A percentile compares a stretch with the other conserved stretches of the same genome.
Evolutionary conservation across 2,888 invertebrate genomes (phyloP).

Genomic region (Eupithecia insigniata): DNA sequence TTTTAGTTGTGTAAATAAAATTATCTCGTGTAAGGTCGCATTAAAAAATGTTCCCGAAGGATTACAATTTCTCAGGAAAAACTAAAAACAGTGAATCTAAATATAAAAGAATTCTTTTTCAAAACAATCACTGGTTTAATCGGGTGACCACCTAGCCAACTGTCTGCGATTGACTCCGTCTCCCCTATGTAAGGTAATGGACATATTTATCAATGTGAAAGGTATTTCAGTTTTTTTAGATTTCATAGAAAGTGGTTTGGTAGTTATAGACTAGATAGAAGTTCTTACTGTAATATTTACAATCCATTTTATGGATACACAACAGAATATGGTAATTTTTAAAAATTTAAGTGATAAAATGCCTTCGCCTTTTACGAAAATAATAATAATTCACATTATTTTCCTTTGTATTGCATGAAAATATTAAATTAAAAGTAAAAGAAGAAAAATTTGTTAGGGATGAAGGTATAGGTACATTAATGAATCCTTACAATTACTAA

Average conservation of each 20-base stretch:
- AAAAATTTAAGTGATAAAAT: constrained; percentile 24
- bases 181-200: constrained; percentile 3
- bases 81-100: neutral
- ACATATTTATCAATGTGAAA: neutral
- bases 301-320: constrained; percentile 41
- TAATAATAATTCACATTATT: neutral
- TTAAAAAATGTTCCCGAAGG: neutral
- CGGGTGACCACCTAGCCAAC: neutral
- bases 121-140: neutral
- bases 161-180: neutral
- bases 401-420: neutral
- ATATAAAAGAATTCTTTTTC: neutral
- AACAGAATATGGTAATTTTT: constrained; percentile 15
- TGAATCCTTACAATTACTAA: neutral
- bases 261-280: neutral
- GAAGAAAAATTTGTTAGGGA: neutral
- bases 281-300: constrained; percentile 27
- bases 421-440: neutral
- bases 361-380: neutral
- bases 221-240: neutral
- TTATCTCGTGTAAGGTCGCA: no score
- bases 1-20: no score
- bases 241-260: neutral
- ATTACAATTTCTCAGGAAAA: neutral
- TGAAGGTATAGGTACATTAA: neutral